Percentiles rank a stretch among this genome's conserved stretches.
Conservation (phyloP, 2,888 invertebrate genomes). For the Taphrorychus bicolor region DNA sequence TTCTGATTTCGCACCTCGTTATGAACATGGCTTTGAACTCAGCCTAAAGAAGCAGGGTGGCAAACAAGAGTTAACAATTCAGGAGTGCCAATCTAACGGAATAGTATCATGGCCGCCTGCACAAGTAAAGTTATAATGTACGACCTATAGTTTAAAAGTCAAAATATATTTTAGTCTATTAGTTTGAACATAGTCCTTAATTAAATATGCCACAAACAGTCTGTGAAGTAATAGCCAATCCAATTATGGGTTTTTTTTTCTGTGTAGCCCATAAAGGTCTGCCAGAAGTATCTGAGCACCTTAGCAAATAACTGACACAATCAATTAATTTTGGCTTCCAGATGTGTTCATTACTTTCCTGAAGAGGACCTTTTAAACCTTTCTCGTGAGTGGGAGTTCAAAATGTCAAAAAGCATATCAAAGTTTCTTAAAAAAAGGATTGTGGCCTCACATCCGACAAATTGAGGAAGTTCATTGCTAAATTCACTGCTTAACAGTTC, state of each 20-base stretch:
- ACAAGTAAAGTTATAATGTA: too few relatives aligned
- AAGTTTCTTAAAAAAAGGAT: conserved; percentile 14
- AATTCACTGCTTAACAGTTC: conserved; percentile 5
- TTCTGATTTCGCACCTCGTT: too few relatives aligned
- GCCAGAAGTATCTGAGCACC: conserved; percentile 17
- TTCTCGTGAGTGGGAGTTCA: conserved; percentile 22
- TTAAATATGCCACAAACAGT: conserved; percentile 20
- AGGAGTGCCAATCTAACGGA: too few relatives aligned
- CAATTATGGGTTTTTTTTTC: conserved; percentile 20
- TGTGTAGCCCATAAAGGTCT: conserved; percentile 15
- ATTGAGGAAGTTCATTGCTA: background rate
- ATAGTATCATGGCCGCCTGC: too few relatives aligned
- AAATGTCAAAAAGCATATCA: conserved; percentile 24
- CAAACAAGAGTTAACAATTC: too few relatives aligned
- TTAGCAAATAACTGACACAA: conserved; percentile 9
- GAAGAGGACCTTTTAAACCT: conserved; percentile 18
- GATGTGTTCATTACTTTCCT: background rate
- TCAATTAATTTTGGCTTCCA: conserved; percentile 11
- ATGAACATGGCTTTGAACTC: too few relatives aligned
- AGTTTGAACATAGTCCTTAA: conserved; percentile 21
- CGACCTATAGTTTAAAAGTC: too few relatives aligned
- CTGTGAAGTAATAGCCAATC: conserved; percentile 19
- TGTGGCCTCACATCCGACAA: conserved; percentile 15
- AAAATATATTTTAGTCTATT: conserved; percentile 10
- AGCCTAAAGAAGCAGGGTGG: too few relatives aligned